phyloP scores from a whole-genome alignment of 2,113 vertebrate genomes.

The Todiramphus chloris region DNA sequence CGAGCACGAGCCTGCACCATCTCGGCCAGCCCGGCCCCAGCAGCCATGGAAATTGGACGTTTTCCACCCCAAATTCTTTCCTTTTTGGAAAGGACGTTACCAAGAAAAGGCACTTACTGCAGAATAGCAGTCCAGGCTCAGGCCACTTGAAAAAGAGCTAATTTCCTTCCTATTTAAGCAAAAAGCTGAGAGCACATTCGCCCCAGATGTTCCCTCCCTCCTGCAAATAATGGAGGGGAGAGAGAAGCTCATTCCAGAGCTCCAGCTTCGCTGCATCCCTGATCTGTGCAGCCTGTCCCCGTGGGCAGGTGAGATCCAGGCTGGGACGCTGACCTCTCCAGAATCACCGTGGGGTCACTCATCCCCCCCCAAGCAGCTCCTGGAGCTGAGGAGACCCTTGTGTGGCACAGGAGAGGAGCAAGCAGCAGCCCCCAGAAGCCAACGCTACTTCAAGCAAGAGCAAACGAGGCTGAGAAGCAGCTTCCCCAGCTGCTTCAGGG shows the following conservation, averaged over 20 bases:
- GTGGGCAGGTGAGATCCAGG: fast-evolving
- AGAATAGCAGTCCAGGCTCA: background rate
- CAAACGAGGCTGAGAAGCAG: background rate
- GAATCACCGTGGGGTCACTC: background rate
- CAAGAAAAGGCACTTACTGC: conserved; percentile 29
- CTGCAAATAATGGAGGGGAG: background rate
- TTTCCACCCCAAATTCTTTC: conserved; percentile 53
- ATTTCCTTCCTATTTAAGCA: conserved; percentile 20
- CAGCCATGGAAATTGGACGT: conserved; percentile 39
- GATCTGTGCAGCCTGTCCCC: background rate
- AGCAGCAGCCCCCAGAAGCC: background rate
- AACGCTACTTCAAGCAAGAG: fast-evolving
- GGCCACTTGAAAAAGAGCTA: conserved; percentile 4
- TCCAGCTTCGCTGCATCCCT: background rate
- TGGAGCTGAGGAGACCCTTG: fast-evolving
- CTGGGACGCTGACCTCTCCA: background rate
- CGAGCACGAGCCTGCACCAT: background rate
- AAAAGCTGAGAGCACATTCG: background rate
- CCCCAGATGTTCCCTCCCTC: conserved; percentile 19
- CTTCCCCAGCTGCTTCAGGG: fast-evolving
- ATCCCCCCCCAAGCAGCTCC: background rate
- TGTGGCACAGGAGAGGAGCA: fast-evolving
- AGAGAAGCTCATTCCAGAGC: background rate
- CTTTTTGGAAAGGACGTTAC: conserved; percentile 28
- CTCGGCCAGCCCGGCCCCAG: background rate